Percentiles rank a stretch among this genome's conserved stretches.
phyloP scores from a whole-genome alignment of 2,888 invertebrate genomes.

The Nomada flava region DNA sequence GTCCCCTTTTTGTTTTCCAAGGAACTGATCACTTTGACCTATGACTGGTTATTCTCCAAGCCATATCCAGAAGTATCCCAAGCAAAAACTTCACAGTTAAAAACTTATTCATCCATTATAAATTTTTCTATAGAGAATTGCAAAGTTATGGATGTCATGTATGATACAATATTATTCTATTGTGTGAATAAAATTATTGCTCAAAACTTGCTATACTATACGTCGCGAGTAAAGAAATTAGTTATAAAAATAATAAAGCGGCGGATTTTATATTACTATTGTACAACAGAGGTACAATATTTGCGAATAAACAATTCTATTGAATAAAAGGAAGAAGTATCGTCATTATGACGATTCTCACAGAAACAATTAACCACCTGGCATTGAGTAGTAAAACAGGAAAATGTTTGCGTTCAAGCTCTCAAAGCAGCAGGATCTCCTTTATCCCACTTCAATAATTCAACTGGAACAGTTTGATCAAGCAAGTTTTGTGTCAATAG shows the following conservation, averaged over 20 bases:
- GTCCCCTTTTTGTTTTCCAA: background rate
- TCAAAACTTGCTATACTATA: background rate
- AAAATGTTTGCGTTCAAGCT: constrained; percentile 8
- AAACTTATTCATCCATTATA: too few relatives aligned
- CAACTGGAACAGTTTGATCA: background rate
- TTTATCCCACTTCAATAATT: background rate
- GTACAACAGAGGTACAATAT: too few relatives aligned
- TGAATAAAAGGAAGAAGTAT: background rate
- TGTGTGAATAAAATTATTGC: background rate
- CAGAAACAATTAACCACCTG: background rate
- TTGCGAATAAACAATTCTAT: background rate
- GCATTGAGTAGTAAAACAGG: background rate
- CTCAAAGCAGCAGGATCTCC: constrained; percentile 7
- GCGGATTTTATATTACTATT: too few relatives aligned
- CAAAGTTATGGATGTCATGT: background rate
- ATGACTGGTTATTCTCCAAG: background rate
- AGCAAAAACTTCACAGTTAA: background rate
- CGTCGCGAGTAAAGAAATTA: too few relatives aligned
- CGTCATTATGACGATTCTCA: background rate
- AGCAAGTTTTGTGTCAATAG: background rate
- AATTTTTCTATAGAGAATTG: background rate
- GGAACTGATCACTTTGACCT: background rate
- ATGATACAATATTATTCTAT: background rate
- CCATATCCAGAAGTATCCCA: background rate
- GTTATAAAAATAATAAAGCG: too few relatives aligned